Evolutionary conservation across 1,140 invertebrate species (phyloP).

Genomic region (Adelges cooleyi): DNA sequence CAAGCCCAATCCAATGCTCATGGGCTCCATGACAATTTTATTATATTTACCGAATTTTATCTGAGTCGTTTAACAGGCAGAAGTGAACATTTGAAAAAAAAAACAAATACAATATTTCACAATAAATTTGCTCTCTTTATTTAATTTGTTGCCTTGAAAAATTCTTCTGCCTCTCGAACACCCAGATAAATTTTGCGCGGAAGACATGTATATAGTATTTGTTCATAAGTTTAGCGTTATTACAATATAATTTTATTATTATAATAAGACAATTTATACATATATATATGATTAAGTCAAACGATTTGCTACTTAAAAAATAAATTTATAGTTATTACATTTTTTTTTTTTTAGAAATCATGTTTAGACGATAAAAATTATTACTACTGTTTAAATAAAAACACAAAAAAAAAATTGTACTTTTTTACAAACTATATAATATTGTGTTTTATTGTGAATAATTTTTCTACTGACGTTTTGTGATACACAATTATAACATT

Average conservation of each 20-base stretch:
- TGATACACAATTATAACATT: too few relatives aligned
- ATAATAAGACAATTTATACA: not conserved
- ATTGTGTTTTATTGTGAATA: constrained; percentile 26
- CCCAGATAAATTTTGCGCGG: not conserved
- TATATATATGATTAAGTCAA: not conserved
- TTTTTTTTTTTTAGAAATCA: not conserved
- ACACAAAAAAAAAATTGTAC: constrained; percentile 2
- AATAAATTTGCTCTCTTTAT: not conserved
- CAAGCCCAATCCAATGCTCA: constrained; percentile 8
- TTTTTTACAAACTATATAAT: not conserved
- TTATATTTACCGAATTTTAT: not conserved
- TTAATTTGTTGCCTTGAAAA: not conserved
- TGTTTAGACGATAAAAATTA: not conserved
- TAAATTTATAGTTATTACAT: not conserved
- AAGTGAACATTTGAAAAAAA: not conserved
- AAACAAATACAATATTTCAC: not conserved
- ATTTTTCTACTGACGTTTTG: constrained; percentile 26
- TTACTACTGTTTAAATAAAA: not conserved
- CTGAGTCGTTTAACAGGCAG: constrained; percentile 26
- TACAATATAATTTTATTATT: not conserved
- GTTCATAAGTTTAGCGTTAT: constrained; percentile 21
- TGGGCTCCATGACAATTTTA: not conserved
- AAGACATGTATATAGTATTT: constrained; percentile 22
- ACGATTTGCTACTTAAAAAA: not conserved
- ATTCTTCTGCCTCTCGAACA: constrained; percentile 21